Evolutionary conservation across 2,797 vertebrate genomes (phyloP).

Genomic region (Antrozous pallidus): DNA sequence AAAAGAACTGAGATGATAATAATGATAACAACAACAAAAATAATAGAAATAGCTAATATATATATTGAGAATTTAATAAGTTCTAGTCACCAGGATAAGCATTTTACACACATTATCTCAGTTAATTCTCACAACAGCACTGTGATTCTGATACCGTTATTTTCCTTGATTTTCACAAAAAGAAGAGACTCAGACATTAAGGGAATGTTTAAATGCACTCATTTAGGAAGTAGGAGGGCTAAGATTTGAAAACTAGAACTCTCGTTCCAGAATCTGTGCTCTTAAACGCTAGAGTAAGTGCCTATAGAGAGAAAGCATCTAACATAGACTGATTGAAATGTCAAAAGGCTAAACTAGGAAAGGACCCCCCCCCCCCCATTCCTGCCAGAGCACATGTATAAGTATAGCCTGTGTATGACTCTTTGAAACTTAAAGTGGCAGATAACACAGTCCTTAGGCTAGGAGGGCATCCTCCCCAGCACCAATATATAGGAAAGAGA

Average conservation of each 20-base stretch:
- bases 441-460: background rate
- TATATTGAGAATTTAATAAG: background rate
- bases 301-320: slow-evolving; percentile 2
- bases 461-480: background rate
- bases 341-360: background rate
- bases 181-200: background rate
- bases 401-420: background rate
- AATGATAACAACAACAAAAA: background rate
- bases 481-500: background rate
- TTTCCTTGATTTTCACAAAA: background rate
- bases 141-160: background rate
- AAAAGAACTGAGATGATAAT: background rate
- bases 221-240: background rate
- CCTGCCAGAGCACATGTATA: background rate
- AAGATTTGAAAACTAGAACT: background rate
- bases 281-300: background rate
- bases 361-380: background rate
- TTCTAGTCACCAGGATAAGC: background rate
- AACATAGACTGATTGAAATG: slow-evolving; percentile 4
- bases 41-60: background rate
- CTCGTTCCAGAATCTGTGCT: background rate
- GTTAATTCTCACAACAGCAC: background rate
- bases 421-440: slow-evolving; percentile 21
- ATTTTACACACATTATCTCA: background rate
- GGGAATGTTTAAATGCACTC: background rate